Percentiles rank a stretch among this genome's conserved stretches.
These are phyloP conservation scores for Diadophis punctatus DNA, from an alignment of 2,113 vertebrate genomes.

Conservation along the genomic window DNA sequence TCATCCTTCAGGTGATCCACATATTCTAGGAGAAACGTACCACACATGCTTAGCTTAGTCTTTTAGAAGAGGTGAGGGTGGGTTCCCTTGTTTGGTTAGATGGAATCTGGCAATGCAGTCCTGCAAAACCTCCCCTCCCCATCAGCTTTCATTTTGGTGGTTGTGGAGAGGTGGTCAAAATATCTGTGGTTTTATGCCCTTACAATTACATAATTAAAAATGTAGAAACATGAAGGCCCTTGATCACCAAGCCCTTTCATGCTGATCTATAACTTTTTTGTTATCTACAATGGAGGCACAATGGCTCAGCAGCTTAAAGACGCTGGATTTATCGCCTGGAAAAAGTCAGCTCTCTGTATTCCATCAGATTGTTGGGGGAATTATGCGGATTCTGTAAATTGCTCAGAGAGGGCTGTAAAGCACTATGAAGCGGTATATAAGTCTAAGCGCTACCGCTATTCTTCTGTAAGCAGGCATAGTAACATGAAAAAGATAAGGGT, in stretches of 20 bases:
- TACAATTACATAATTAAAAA: background rate
- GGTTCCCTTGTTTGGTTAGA: background rate
- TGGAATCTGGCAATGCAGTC: background rate
- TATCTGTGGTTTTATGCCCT: background rate
- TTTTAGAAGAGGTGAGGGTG: background rate
- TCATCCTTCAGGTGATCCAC: constrained; percentile 90
- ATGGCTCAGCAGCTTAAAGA: background rate
- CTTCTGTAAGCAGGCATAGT: background rate
- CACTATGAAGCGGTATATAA: too few species aligned
- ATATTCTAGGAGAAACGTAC: constrained; percentile 71
- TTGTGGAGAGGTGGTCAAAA: background rate
- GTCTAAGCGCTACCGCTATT: too few species aligned
- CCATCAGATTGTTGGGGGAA: background rate
- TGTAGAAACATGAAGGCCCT: background rate
- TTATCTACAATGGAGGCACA: background rate
- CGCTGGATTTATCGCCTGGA: background rate
- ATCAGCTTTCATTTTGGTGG: background rate
- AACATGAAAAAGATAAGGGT: background rate
- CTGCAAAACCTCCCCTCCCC: background rate
- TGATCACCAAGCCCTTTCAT: background rate
- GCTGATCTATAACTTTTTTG: background rate
- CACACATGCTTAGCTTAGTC: background rate
- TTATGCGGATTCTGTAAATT: too few species aligned
- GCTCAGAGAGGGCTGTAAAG: too few species aligned
- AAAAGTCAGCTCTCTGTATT: background rate